These are phyloP conservation scores for Characodon lateralis DNA, from an alignment of 2,797 vertebrate species.

Conservation along the genomic window DNA sequence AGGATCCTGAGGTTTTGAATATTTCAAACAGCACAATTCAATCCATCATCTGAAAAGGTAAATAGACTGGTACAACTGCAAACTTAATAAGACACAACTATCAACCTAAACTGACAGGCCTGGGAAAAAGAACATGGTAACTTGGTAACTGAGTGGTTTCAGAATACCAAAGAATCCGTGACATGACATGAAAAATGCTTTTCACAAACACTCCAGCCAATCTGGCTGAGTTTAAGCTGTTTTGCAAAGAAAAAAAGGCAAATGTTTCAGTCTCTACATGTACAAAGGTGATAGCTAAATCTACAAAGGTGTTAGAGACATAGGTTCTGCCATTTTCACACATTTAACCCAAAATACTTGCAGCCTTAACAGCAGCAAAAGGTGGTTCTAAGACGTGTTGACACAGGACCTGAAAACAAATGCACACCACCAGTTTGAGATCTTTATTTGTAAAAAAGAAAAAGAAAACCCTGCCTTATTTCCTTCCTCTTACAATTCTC, in stretches of 20 bases:
- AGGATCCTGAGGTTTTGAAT: not conserved
- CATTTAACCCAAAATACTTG: not conserved
- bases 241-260: not conserved
- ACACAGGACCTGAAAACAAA: not conserved
- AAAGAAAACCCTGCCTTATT: no score
- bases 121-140: not conserved
- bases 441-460: not conserved
- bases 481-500: not conserved
- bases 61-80: not conserved
- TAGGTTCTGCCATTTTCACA: not conserved
- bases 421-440: not conserved
- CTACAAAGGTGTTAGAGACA: not conserved
- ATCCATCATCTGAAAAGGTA: not conserved
- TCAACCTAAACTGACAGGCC: not conserved
- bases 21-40: not conserved
- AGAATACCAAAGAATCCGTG: not conserved
- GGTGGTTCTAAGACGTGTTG: not conserved
- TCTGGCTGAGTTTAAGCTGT: not conserved
- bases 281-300: not conserved
- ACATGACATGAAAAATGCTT: not conserved
- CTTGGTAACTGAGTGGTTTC: no score
- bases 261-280: not conserved
- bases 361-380: not conserved
- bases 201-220: not conserved
- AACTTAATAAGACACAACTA: not conserved